Evolutionary conservation across 2,797 vertebrate genomes (phyloP).

Genomic region (Gadopsis marmoratus): DNA sequence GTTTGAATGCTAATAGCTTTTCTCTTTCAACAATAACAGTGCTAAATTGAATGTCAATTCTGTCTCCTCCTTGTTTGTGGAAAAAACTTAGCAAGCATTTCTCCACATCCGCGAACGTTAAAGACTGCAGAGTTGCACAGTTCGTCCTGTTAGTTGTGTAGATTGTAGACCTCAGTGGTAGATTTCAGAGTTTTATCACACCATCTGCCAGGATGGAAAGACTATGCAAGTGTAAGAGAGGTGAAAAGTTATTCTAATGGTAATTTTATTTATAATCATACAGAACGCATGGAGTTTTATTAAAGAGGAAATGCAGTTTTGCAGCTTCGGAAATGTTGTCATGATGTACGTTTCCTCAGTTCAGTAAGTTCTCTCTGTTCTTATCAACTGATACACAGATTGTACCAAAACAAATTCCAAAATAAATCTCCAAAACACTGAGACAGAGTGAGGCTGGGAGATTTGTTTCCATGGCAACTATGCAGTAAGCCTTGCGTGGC

Average conservation of each 20-base stretch:
- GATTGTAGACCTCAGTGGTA: slow-evolving; percentile 15
- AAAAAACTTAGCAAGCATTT: slow-evolving; percentile 28
- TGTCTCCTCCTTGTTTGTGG: slow-evolving; percentile 29
- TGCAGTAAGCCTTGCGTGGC: slow-evolving; percentile 70
- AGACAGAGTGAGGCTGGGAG: slow-evolving; percentile 62
- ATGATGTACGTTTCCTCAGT: not conserved
- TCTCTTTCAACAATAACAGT: slow-evolving; percentile 11
- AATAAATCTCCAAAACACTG: slow-evolving; percentile 68
- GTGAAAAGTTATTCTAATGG: slow-evolving; percentile 25
- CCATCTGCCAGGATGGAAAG: slow-evolving; percentile 38
- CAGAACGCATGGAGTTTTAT: not conserved
- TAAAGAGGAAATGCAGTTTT: slow-evolving; percentile 6
- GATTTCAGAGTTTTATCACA: slow-evolving; percentile 30
- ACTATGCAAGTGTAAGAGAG: slow-evolving; percentile 6
- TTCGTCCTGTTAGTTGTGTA: slow-evolving; percentile 30
- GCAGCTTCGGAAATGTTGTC: not conserved
- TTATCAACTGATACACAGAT: slow-evolving; percentile 41
- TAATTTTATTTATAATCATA: slow-evolving; percentile 2
- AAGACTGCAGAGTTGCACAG: slow-evolving; percentile 26
- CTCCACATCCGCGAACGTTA: not conserved
- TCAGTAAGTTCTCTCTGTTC: slow-evolving; percentile 7
- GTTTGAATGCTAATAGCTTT: slow-evolving; percentile 30
- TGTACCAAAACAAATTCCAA: slow-evolving; percentile 49
- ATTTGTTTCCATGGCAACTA: slow-evolving; percentile 85
- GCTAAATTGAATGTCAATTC: slow-evolving; percentile 30